phyloP scores from a whole-genome alignment of 2,888 invertebrate genomes.

The Biston stratarius region DNA sequence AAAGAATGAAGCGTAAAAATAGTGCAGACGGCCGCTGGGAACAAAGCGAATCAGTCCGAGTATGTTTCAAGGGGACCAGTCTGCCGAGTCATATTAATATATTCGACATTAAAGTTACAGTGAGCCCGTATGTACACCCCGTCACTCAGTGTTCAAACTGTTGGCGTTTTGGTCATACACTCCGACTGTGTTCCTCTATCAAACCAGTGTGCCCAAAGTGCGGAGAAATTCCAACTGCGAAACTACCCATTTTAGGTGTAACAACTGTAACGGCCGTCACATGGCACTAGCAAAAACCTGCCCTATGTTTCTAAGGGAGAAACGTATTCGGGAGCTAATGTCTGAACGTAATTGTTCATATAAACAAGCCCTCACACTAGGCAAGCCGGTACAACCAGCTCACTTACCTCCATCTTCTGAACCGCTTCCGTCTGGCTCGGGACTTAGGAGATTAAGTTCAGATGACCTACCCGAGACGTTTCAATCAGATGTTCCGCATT shows the following conservation, averaged over 20 bases:
- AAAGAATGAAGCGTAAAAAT: conserved; percentile 7
- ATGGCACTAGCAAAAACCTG: conserved; percentile 42
- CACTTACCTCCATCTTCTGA: neutral
- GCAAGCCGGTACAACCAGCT: too few species aligned
- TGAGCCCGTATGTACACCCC: conserved; percentile 39
- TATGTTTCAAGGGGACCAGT: neutral
- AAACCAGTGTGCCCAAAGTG: conserved; percentile 37
- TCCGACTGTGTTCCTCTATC: conserved; percentile 23
- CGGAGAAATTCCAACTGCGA: conserved; percentile 41
- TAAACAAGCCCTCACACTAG: neutral
- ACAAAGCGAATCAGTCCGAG: neutral
- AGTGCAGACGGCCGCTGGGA: neutral
- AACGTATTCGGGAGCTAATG: conserved; percentile 44
- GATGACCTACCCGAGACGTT: neutral
- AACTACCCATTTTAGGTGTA: neutral
- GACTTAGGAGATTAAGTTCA: too few species aligned
- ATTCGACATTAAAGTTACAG: conserved; percentile 27
- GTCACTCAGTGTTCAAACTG: conserved; percentile 40
- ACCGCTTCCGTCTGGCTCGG: too few species aligned
- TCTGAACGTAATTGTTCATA: neutral
- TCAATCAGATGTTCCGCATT: too few species aligned
- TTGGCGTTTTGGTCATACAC: conserved; percentile 36
- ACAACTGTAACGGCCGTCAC: conserved; percentile 25
- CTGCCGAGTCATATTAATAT: neutral
- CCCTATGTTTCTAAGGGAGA: conserved; percentile 22